phyloP scores from a whole-genome alignment of 2,113 vertebrate species.

The Oreocharis arfaki region DNA sequence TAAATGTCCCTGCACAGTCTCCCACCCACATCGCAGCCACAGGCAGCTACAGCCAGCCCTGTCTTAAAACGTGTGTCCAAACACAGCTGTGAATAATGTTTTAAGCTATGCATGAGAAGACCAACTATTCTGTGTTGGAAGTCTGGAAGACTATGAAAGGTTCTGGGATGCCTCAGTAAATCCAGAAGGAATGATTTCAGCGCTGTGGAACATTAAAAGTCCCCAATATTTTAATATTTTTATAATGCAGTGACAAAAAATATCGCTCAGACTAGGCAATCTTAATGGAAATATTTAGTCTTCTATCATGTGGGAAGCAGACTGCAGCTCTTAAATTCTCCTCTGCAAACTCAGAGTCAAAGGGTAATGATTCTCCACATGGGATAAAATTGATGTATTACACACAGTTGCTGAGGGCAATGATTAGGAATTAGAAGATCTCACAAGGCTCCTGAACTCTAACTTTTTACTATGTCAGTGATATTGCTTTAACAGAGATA shows the following conservation, averaged over 20 bases:
- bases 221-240: constrained; percentile 17
- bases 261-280: background rate
- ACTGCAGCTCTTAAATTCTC: background rate
- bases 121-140: background rate
- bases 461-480: background rate
- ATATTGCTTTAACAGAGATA: constrained; percentile 23
- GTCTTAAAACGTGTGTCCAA: background rate
- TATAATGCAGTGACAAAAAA: constrained; percentile 7
- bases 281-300: constrained; percentile 43
- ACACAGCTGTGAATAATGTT: constrained; percentile 29
- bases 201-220: background rate
- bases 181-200: background rate
- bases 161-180: background rate
- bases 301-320: background rate
- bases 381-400: background rate
- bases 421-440: background rate
- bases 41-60: background rate
- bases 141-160: constrained; percentile 35
- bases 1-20: background rate
- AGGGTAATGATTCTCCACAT: background rate
- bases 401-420: background rate
- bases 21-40: background rate
- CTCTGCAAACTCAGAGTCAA: constrained; percentile 15
- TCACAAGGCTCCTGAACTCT: background rate
- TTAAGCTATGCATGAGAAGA: constrained; percentile 9